These are phyloP conservation scores for Hirundo rustica DNA, from an alignment of 2,797 vertebrate species.

Conservation along the genomic window DNA sequence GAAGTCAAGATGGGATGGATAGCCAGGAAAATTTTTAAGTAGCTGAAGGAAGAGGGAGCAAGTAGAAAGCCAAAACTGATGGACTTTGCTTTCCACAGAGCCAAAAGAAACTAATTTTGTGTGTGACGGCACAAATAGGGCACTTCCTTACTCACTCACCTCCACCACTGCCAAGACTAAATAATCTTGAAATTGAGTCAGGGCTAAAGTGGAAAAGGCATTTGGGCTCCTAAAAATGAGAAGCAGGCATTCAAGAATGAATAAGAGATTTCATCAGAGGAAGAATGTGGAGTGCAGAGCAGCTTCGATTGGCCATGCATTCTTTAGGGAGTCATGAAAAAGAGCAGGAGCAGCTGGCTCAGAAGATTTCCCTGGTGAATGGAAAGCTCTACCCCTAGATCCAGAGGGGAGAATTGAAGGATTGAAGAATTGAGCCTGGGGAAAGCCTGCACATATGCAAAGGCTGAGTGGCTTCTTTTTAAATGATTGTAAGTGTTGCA, in stretches of 20 bases:
- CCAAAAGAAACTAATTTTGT: conserved; percentile 22
- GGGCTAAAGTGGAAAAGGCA: conserved; percentile 30
- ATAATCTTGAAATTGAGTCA: conserved; percentile 18
- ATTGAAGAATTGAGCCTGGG: background rate
- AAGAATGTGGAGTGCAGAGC: background rate
- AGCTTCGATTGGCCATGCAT: background rate
- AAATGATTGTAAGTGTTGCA: background rate
- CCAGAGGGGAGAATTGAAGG: background rate
- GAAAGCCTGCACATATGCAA: background rate
- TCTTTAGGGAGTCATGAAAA: background rate
- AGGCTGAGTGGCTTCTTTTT: background rate
- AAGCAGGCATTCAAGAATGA: conserved; percentile 14
- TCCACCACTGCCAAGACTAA: background rate
- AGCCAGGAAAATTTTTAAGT: conserved; percentile 31
- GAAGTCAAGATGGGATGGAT: background rate
- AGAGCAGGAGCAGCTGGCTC: background rate
- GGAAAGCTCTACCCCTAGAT: background rate
- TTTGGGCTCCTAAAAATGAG: conserved; percentile 29
- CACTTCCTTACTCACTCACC: background rate
- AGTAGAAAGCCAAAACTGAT: background rate
- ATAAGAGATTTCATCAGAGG: background rate
- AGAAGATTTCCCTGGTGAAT: background rate
- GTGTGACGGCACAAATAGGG: background rate
- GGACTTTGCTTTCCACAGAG: background rate
- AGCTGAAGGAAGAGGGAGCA: background rate